Conservation (phyloP, 2,797 vertebrate genomes). For the Pterois miles region DNA sequence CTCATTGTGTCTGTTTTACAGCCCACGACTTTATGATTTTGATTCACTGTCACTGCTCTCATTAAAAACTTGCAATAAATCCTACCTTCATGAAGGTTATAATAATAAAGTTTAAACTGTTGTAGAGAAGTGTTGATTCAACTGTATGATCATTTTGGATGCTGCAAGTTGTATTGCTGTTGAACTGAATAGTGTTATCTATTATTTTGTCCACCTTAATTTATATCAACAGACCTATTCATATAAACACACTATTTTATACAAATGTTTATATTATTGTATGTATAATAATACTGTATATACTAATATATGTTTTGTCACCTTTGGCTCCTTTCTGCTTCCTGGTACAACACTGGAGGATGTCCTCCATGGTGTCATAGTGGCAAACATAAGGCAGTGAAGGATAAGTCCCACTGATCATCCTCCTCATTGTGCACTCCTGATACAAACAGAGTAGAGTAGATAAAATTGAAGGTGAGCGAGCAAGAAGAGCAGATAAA, state of each 20-base stretch:
- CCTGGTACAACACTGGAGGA: slow-evolving; percentile 19
- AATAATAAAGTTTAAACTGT: background rate
- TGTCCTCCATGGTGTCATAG: slow-evolving; percentile 65
- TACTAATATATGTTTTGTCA: slow-evolving; percentile 18
- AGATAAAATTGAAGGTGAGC: background rate
- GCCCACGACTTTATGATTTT: background rate
- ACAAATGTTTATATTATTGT: background rate
- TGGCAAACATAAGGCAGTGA: slow-evolving; percentile 70
- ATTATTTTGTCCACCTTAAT: background rate
- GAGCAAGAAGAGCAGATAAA: background rate
- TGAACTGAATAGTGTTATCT: background rate
- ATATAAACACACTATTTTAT: background rate
- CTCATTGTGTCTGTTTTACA: background rate
- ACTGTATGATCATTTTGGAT: background rate
- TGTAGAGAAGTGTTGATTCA: background rate
- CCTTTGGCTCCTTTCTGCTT: slow-evolving; percentile 47
- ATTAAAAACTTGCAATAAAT: background rate
- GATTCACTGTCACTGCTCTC: background rate
- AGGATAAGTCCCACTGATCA: slow-evolving; percentile 69
- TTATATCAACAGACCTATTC: background rate
- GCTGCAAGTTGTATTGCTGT: background rate
- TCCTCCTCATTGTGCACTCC: slow-evolving; percentile 73
- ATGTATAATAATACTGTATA: background rate
- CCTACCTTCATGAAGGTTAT: background rate
- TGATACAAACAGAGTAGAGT: slow-evolving; percentile 33